These are phyloP conservation scores for Drosophila stalkeri DNA, from an alignment of 2,888 invertebrate genomes.

Conservation along the genomic window DNA sequence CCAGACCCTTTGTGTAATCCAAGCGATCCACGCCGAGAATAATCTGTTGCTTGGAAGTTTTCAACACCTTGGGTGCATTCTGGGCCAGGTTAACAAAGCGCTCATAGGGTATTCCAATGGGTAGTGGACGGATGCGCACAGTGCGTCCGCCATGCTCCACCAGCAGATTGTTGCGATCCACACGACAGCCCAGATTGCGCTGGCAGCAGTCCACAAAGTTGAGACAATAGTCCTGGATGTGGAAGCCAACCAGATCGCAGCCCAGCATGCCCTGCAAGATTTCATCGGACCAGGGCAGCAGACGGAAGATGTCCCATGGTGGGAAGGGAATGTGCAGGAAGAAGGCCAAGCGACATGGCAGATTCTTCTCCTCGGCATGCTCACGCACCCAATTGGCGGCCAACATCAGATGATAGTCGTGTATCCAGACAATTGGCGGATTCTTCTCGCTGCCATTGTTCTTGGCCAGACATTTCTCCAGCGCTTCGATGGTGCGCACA, in stretches of 20 bases:
- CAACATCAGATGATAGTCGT: constrained; percentile 97
- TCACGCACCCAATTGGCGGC: constrained; percentile 96
- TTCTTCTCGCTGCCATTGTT: constrained; percentile 82
- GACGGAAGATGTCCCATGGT: constrained; percentile 95
- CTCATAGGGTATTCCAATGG: constrained; percentile 95
- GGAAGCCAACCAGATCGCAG: constrained; percentile 97
- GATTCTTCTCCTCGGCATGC: constrained; percentile 91
- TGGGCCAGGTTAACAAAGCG: constrained; percentile 93
- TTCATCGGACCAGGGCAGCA: constrained; percentile 97
- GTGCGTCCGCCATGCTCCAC: constrained; percentile 95
- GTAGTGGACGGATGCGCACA: constrained; percentile 92
- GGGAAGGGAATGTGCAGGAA: constrained; percentile 98
- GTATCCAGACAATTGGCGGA: constrained; percentile 92
- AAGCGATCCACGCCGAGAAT: constrained; percentile 95
- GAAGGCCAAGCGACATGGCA: constrained; percentile 93
- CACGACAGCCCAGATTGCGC: constrained; percentile 93
- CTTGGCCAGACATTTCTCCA: constrained; percentile 86
- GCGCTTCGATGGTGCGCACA: constrained; percentile 90
- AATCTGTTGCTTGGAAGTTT: constrained; percentile 90
- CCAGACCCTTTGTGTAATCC: constrained; percentile 96
- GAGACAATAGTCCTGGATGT: constrained; percentile 95
- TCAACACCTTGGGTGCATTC: constrained; percentile 88
- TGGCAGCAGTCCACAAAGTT: constrained; percentile 97
- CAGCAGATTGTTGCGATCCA: constrained; percentile 93
- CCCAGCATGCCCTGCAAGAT: constrained; percentile 96